Percentiles rank a stretch among this genome's conserved stretches.
These are phyloP conservation scores for Drosophila greeni DNA, from an alignment of 2,888 invertebrate species.

Conservation along the genomic window DNA sequence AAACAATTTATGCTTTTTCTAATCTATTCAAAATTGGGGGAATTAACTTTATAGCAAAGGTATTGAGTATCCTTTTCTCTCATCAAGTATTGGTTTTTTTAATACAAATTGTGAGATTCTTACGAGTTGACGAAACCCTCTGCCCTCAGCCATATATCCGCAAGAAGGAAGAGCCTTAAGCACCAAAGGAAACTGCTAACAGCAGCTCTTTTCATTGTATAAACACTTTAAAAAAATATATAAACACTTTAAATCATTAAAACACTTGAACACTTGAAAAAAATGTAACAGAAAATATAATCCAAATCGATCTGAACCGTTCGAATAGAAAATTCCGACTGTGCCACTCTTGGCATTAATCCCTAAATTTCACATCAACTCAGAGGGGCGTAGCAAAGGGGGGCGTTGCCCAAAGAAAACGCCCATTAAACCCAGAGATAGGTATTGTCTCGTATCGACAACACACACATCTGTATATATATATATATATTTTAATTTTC, in stretches of 20 bases:
- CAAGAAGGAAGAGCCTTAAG: background rate
- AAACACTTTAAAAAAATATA: constrained; percentile 4
- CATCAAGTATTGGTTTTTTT: too few relatives aligned
- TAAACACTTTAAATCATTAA: background rate
- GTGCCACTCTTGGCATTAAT: constrained; percentile 8
- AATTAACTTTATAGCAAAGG: background rate
- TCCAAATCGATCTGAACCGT: background rate
- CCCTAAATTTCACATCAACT: constrained; percentile 38
- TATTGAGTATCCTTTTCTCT: background rate
- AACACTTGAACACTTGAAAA: constrained; percentile 7
- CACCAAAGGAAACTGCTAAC: constrained; percentile 23
- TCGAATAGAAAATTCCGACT: constrained; percentile 11
- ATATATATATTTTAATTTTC: constrained; percentile 9
- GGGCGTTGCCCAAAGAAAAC: constrained; percentile 31
- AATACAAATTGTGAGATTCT: constrained; percentile 17
- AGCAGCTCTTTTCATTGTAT: constrained; percentile 26
- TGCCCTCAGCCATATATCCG: background rate
- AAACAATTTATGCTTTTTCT: background rate
- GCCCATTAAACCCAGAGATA: constrained; percentile 43
- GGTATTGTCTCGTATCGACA: background rate
- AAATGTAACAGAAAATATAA: background rate
- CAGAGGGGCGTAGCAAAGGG: constrained; percentile 22
- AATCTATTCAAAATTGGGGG: too few relatives aligned
- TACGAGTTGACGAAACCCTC: constrained; percentile 67
- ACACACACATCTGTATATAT: constrained; percentile 19